Conservation (phyloP, 2,888 invertebrate species). For the Tineola bisselliella region DNA sequence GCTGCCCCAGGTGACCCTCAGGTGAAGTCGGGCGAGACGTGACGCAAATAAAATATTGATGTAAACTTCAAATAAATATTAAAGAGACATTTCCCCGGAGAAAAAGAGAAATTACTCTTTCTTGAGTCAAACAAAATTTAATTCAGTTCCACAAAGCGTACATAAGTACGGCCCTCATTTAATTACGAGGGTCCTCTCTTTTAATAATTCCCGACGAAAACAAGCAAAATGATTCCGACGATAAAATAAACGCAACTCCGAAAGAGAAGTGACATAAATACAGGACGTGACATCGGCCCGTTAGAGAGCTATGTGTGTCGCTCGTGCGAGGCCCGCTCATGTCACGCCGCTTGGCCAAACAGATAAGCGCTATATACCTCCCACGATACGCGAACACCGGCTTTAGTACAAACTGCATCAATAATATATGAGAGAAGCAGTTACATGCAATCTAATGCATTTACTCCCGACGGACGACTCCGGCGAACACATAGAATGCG, state of each 20-base stretch:
- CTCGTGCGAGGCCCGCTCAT: background rate
- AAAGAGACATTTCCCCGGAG: background rate
- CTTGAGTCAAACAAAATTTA: background rate
- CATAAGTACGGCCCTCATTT: conserved; percentile 1
- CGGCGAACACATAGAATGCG: no score
- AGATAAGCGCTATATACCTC: background rate
- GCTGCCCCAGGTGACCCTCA: no score
- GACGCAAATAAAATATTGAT: background rate
- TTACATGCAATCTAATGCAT: no score
- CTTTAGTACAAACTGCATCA: no score
- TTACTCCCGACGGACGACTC: no score
- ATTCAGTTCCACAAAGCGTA: background rate
- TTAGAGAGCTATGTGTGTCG: background rate
- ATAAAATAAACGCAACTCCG: background rate
- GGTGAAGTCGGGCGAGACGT: background rate
- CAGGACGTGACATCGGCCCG: background rate
- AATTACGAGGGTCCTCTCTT: background rate
- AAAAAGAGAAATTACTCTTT: background rate
- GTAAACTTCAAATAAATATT: background rate
- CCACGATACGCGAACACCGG: no score
- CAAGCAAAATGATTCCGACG: background rate
- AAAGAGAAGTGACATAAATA: background rate
- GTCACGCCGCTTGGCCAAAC: background rate
- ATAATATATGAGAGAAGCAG: no score
- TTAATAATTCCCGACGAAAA: background rate